These are phyloP conservation scores for Mustela nigripes DNA, from an alignment of 2,113 vertebrate species.

Conservation along the genomic window DNA sequence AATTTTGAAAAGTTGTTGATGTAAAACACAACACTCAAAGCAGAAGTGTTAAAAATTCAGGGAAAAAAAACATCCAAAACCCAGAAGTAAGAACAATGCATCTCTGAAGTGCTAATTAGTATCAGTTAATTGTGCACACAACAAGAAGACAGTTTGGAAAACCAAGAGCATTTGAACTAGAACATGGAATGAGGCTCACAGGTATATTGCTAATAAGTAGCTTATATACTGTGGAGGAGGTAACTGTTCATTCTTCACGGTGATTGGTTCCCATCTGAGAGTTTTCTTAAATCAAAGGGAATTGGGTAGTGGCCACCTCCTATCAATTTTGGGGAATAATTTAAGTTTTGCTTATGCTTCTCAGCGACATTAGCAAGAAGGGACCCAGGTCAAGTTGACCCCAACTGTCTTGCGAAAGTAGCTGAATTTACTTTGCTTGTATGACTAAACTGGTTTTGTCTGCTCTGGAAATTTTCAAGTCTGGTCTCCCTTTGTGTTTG, in stretches of 20 bases:
- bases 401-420: not conserved
- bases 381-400: not conserved
- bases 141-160: not conserved
- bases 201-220: not conserved
- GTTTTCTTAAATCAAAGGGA: not conserved
- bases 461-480: not conserved
- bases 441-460: not conserved
- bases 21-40: not conserved
- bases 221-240: not conserved
- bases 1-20: slow-evolving; percentile 23
- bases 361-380: not conserved
- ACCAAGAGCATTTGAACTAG: no score
- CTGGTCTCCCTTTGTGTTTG: not conserved
- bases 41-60: not conserved
- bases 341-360: not conserved
- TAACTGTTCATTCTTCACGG: not conserved
- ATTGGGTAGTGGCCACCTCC: not conserved
- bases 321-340: not conserved
- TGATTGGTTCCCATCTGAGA: not conserved
- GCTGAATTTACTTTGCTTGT: not conserved
- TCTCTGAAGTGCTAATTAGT: not conserved
- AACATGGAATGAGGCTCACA: not conserved
- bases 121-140: not conserved
- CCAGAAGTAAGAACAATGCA: not conserved
- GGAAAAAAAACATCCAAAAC: not conserved